These are phyloP conservation scores for Melanotaenia nigrans DNA, from an alignment of 2,797 vertebrate species.

Conservation along the genomic window DNA sequence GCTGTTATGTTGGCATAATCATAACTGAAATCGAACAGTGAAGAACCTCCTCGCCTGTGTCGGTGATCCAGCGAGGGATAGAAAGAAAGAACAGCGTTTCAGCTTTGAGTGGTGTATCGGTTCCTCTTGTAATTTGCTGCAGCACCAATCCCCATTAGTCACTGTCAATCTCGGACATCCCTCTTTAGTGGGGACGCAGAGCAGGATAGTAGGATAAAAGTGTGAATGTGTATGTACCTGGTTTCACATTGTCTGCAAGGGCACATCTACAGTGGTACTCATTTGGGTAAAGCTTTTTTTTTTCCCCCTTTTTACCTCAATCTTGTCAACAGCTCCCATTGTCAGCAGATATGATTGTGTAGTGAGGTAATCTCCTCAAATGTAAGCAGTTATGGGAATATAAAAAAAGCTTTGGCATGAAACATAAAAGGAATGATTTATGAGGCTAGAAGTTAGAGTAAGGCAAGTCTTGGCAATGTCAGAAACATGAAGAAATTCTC, in stretches of 20 bases:
- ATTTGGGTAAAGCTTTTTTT: conserved; percentile 49
- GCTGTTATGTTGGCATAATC: conserved; percentile 24
- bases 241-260: conserved; percentile 60
- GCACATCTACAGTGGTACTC: conserved; percentile 54
- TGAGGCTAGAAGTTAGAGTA: conserved; percentile 65
- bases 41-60: conserved; percentile 7
- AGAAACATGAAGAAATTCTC: conserved; percentile 24
- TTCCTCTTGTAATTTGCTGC: conserved; percentile 72
- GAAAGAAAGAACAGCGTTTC: conserved; percentile 24
- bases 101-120: conserved; percentile 49
- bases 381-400: conserved; percentile 66
- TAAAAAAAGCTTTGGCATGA: conserved; percentile 62
- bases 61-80: background rate
- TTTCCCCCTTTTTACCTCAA: background rate
- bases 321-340: conserved; percentile 73
- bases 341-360: conserved; percentile 75
- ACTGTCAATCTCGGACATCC: conserved; percentile 73
- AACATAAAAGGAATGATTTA: conserved; percentile 76
- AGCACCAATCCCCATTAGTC: conserved; percentile 75
- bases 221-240: conserved; percentile 47
- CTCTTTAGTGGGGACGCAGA: conserved; percentile 54
- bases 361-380: conserved; percentile 66
- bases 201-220: conserved; percentile 47
- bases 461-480: conserved; percentile 44
- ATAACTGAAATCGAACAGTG: conserved; percentile 22